phyloP scores from a whole-genome alignment of 1,140 invertebrate genomes.

The Metopolophium dirhodum region DNA sequence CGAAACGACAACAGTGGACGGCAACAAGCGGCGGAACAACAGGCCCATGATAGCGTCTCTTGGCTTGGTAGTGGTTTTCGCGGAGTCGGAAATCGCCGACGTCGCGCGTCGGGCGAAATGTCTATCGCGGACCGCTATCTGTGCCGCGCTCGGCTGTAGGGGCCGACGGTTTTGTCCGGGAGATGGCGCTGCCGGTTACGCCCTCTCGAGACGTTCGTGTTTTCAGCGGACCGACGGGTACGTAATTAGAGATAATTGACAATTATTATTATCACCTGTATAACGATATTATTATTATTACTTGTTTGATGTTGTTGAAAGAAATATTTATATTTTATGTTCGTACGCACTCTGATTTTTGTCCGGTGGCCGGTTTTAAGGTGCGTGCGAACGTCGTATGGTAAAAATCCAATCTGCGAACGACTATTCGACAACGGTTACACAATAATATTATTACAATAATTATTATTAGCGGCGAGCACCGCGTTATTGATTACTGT shows the following conservation, averaged over 20 bases:
- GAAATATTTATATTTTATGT: no score
- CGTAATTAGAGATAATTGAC: no score
- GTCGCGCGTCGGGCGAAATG: not conserved
- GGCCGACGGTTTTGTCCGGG: not conserved
- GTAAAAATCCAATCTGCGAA: not conserved
- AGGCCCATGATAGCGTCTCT: not conserved
- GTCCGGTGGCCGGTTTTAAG: not conserved
- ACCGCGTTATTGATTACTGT: not conserved
- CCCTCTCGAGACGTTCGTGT: not conserved
- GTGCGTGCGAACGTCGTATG: no score
- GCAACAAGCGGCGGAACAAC: not conserved
- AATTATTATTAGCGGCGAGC: not conserved
- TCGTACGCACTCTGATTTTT: no score
- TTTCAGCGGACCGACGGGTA: not conserved
- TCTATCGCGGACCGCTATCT: not conserved
- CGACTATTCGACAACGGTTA: not conserved
- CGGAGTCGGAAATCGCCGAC: not conserved
- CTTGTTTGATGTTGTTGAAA: no score
- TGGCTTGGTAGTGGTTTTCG: no score
- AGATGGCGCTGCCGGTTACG: not conserved
- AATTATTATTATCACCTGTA: no score
- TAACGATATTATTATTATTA: no score
- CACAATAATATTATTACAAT: constrained; percentile 3
- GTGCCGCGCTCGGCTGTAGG: not conserved
- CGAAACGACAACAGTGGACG: not conserved